Percentiles rank a stretch among this genome's conserved stretches.
phyloP scores from a whole-genome alignment of 1,140 invertebrate species.

The Caenorhabditis briggsae region DNA sequence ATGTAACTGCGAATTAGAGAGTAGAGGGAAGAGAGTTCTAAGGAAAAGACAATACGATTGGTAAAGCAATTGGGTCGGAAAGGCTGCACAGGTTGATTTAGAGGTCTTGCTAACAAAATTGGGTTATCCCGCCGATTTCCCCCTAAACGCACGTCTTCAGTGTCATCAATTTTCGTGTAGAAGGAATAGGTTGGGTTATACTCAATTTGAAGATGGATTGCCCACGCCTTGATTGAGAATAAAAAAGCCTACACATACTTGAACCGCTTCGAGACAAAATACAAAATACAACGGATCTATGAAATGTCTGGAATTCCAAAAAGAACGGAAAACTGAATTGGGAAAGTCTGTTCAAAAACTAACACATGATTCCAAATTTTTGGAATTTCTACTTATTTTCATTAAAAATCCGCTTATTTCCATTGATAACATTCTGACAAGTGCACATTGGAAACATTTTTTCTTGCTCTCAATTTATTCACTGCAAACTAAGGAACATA shows the following conservation, averaged over 20 bases:
- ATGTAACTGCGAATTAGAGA: slow-evolving; percentile 14
- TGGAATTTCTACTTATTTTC: neutral
- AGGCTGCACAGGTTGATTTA: slow-evolving; percentile 17
- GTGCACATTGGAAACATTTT: slow-evolving; percentile 3
- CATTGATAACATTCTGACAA: neutral
- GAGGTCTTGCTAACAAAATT: slow-evolving; percentile 8
- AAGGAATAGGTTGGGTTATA: slow-evolving; percentile 26
- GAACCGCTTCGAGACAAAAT: slow-evolving; percentile 41
- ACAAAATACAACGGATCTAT: slow-evolving; percentile 5
- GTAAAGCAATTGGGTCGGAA: neutral
- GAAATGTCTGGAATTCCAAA: neutral
- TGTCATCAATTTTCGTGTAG: neutral
- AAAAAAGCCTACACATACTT: slow-evolving; percentile 36
- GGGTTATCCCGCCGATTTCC: neutral
- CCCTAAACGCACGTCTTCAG: slow-evolving; percentile 16
- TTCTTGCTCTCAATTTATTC: neutral
- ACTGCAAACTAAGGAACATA: neutral
- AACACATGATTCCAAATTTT: neutral
- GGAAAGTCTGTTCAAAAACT: neutral
- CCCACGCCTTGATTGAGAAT: slow-evolving; percentile 39
- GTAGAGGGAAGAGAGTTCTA: neutral
- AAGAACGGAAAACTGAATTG: no score
- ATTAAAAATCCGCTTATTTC: neutral
- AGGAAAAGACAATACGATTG: slow-evolving; percentile 31
- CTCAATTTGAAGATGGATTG: slow-evolving; percentile 25